Evolutionary conservation across 2,113 vertebrate genomes (phyloP).

Genomic region (Poicephalus gulielmi): DNA sequence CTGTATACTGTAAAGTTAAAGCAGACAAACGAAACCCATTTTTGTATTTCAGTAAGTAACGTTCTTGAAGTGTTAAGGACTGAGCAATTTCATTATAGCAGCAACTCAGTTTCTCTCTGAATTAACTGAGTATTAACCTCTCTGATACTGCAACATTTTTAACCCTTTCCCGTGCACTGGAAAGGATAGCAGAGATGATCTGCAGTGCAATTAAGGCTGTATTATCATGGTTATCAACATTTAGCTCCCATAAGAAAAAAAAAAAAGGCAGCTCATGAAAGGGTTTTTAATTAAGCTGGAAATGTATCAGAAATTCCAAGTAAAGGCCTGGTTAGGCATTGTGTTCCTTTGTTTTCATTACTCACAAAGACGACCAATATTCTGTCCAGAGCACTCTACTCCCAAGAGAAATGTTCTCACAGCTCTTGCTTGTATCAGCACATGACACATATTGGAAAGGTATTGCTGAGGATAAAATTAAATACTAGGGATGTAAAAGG

Average conservation of each 20-base stretch:
- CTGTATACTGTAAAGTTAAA: neutral
- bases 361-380: neutral
- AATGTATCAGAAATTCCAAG: slow-evolving; percentile 28
- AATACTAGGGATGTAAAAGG: neutral
- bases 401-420: neutral
- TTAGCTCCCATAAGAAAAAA: neutral
- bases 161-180: neutral
- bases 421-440: slow-evolving; percentile 35
- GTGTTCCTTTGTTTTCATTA: slow-evolving; percentile 30
- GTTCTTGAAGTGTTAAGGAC: neutral
- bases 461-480: slow-evolving; percentile 31
- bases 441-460: slow-evolving; percentile 4
- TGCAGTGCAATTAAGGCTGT: neutral
- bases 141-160: neutral
- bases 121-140: neutral
- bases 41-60: neutral
- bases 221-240: neutral
- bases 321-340: slow-evolving; percentile 12
- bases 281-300: slow-evolving; percentile 15
- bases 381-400: neutral
- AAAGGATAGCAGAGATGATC: neutral
- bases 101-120: neutral
- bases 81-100: neutral
- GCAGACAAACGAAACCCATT: neutral
- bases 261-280: neutral